A percentile compares a stretch with the other conserved stretches of the same genome.
These are phyloP conservation scores for Lynx canadensis DNA, from an alignment of 2,113 vertebrate genomes.

Conservation along the genomic window DNA sequence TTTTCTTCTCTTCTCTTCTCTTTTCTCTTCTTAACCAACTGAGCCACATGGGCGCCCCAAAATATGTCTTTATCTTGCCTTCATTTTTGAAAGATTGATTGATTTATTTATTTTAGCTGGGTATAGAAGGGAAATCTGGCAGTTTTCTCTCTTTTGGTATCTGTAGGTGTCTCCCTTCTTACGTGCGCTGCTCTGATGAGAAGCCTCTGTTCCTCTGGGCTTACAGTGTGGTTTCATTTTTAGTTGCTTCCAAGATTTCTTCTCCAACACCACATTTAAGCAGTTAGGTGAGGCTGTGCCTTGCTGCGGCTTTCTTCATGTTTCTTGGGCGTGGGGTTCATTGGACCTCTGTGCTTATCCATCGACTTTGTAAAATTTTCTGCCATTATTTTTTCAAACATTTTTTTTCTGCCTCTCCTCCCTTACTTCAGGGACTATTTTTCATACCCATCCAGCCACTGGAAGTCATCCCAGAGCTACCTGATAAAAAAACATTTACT, in stretches of 20 bases:
- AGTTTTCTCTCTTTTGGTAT: neutral
- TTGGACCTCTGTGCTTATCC: neutral
- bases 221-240: neutral
- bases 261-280: fast-evolving
- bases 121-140: neutral
- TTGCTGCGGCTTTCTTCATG: fast-evolving
- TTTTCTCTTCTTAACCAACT: no score
- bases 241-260: no score
- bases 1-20: no score
- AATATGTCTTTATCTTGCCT: neutral
- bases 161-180: no score
- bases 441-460: neutral
- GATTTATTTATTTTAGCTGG: neutral
- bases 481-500: neutral
- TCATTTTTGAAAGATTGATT: neutral
- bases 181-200: neutral
- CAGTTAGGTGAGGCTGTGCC: neutral
- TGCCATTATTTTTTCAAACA: neutral
- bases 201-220: fast-evolving
- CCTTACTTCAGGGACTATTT: neutral
- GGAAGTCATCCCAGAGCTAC: neutral
- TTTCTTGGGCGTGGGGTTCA: neutral
- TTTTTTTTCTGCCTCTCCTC: neutral
- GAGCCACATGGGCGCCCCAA: no score
- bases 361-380: neutral